Evolutionary conservation across 2,113 vertebrate genomes (phyloP).

Genomic region (Propithecus coquereli): DNA sequence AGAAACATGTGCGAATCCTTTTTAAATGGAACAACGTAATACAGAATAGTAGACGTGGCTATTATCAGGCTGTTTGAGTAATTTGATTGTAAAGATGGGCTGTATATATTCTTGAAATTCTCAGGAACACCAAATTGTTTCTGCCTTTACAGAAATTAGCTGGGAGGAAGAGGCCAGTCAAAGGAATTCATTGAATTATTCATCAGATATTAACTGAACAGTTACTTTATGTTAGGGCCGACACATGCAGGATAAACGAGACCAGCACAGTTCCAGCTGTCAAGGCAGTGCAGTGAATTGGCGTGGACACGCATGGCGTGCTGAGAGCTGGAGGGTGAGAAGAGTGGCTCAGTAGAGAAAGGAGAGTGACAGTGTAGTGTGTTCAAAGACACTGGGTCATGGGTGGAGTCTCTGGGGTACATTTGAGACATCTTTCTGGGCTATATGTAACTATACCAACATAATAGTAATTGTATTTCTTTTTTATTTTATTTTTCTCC

Average conservation of each 20-base stretch:
- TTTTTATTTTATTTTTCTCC: no score
- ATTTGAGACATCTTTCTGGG: rapidly evolving
- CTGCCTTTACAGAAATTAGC: not conserved
- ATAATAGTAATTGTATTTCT: not conserved
- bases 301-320: rapidly evolving
- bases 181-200: not conserved
- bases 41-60: rapidly evolving
- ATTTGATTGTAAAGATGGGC: not conserved
- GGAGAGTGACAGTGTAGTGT: not conserved
- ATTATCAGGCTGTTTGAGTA: not conserved
- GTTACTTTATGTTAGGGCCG: not conserved
- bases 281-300: not conserved
- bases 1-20: not conserved
- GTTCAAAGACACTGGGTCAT: rapidly evolving
- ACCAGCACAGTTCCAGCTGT: not conserved
- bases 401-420: not conserved
- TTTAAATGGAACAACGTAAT: not conserved
- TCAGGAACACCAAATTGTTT: not conserved
- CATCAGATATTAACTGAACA: not conserved
- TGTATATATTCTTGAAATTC: not conserved
- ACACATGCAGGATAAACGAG: not conserved
- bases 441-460: not conserved
- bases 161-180: not conserved
- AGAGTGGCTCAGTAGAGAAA: not conserved
- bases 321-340: not conserved